phyloP scores from a whole-genome alignment of 2,113 vertebrate species.

The Nettapus auritus region DNA sequence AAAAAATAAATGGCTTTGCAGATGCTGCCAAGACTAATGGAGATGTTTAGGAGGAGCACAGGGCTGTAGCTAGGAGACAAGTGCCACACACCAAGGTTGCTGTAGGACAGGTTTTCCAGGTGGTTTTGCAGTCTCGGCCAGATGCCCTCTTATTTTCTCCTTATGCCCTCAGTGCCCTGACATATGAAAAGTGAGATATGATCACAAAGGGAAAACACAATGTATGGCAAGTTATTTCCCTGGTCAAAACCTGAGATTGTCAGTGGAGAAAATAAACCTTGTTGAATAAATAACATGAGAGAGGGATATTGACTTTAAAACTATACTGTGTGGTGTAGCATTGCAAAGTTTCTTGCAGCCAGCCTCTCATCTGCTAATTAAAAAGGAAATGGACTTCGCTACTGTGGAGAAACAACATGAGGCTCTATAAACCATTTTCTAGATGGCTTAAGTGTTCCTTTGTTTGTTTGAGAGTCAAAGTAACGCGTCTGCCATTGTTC shows the following conservation, averaged over 20 bases:
- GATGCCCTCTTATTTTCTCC: background rate
- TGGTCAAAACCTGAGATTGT: background rate
- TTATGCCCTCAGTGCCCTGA: background rate
- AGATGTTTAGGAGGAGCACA: background rate
- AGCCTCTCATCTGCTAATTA: background rate
- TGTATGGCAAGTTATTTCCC: background rate
- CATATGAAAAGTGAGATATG: background rate
- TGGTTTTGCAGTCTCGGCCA: background rate
- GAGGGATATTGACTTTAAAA: background rate
- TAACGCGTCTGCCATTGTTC: background rate
- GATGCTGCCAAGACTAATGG: background rate
- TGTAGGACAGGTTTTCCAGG: background rate
- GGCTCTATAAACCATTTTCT: background rate
- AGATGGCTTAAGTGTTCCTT: background rate
- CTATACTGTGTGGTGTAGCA: rapidly evolving
- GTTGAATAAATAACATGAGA: background rate
- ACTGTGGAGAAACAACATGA: rapidly evolving
- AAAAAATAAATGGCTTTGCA: background rate
- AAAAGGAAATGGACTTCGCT: background rate
- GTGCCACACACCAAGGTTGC: background rate
- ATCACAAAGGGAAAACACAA: background rate
- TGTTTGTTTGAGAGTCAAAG: background rate
- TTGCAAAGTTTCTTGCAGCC: background rate
- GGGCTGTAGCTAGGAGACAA: background rate
- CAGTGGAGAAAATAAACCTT: background rate